A percentile compares a stretch with the other conserved stretches of the same genome.
Evolutionary conservation across 2,888 invertebrate genomes (phyloP).

Genomic region (Bembecia ichneumoniformis): DNA sequence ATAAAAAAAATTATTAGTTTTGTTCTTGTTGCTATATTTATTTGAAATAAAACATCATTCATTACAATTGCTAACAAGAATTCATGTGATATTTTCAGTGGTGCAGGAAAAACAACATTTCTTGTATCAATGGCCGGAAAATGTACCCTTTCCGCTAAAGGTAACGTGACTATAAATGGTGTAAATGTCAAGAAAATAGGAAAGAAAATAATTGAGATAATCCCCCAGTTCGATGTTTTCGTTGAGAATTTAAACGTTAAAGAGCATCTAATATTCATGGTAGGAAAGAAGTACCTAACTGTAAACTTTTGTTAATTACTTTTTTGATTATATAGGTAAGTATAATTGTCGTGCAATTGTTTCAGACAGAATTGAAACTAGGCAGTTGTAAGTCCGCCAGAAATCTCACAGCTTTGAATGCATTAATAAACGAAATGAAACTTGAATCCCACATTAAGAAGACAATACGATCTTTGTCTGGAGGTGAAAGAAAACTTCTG

Average conservation of each 20-base stretch:
- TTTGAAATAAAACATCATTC: too few species aligned
- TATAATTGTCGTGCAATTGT: slow-evolving; percentile 8
- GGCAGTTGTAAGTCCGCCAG: slow-evolving; percentile 31
- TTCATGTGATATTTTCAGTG: slow-evolving; percentile 33
- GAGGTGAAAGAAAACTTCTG: slow-evolving; percentile 88
- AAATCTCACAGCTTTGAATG: slow-evolving; percentile 34
- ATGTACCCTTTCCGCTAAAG: slow-evolving; percentile 51
- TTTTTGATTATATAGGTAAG: too few species aligned
- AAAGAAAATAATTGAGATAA: slow-evolving; percentile 61
- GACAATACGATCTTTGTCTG: slow-evolving; percentile 80
- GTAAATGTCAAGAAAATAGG: slow-evolving; percentile 51
- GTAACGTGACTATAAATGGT: slow-evolving; percentile 50
- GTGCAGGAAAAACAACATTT: slow-evolving; percentile 74
- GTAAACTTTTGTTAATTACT: not conserved
- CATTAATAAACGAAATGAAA: slow-evolving; percentile 75
- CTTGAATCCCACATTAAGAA: slow-evolving; percentile 78
- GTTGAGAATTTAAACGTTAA: slow-evolving; percentile 74
- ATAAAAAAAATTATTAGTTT: too few species aligned
- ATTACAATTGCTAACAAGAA: too few species aligned
- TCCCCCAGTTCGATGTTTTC: slow-evolving; percentile 79
- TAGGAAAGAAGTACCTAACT: slow-evolving; percentile 21
- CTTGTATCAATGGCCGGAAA: slow-evolving; percentile 68
- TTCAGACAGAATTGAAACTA: slow-evolving; percentile 60
- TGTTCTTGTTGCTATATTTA: too few species aligned
- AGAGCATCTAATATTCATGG: slow-evolving; percentile 80